Evolutionary conservation across 2,113 vertebrate genomes (phyloP), one percentile per base, ranked within the genome.

Genomic region (Callipepla californica): DNA sequence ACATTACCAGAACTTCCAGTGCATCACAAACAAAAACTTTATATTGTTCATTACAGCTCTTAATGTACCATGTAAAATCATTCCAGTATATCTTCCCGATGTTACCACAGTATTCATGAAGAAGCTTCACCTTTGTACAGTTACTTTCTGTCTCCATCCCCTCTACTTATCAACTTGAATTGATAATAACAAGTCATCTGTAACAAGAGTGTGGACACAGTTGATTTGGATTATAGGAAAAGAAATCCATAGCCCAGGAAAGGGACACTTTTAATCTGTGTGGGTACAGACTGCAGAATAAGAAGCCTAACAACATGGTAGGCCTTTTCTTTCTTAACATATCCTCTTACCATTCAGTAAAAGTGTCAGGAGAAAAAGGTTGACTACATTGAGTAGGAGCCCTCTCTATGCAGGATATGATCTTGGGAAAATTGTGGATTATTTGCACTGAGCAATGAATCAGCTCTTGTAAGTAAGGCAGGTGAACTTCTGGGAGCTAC

Each of bases 391-490:
- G 45, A 75, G 18, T 63, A 42, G 8, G 51, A 78, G 47, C 70
- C 25, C 42, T 44, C 32, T 67, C 55, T 59, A 55, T 8, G 57
- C 34, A 92, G 75, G 36, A 36, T 67, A 82, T 22, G 48, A 57
- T 91, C 72, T 78, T 25, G 76, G 89, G n/a, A 79, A 81, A 85
- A 79, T 63, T 61, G 57, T 19, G 0, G 1, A 90, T 90, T 90
- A 94, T 85, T 44, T 83, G 68, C 55, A 32, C 38, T 65, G 73
- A 86, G 79, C 91, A 88, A 65, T 48, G 75, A 89, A 78, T 68
- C 55, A 72, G 79, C 75, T 92, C 81, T 48, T 78, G 57, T 53
- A 70, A 40, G 32, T 38, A 62, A 55, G 65, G 53, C 68, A 57
- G 63, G 30, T 28, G 51, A 80, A 73, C 77, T 61, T 80, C 68